Conservation (phyloP, 2,888 invertebrate species). For the Mythimna impura region DNA sequence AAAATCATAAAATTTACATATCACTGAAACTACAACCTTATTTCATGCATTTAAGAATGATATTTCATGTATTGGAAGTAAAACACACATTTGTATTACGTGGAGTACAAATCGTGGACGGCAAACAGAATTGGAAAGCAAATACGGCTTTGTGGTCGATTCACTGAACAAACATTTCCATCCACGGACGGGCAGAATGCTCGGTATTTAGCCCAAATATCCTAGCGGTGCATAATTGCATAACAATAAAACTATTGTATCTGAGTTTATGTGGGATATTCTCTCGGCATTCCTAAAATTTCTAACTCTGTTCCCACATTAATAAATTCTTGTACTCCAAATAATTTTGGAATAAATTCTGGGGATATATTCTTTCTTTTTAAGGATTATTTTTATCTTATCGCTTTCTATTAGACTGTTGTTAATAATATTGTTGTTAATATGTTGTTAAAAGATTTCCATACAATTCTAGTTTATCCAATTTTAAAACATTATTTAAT, state of each 20-base stretch:
- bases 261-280: slow-evolving; percentile 54
- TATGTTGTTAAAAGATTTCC: neutral
- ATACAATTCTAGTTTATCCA: neutral
- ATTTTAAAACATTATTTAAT: neutral
- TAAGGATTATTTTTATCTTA: slow-evolving; percentile 8
- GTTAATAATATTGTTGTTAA: neutral
- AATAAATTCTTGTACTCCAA: slow-evolving; percentile 48
- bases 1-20: slow-evolving; percentile 39
- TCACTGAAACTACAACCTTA: slow-evolving; percentile 44
- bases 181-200: slow-evolving; percentile 48
- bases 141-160: slow-evolving; percentile 67
- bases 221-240: slow-evolving; percentile 54
- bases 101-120: slow-evolving; percentile 49
- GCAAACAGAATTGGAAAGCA: slow-evolving; percentile 64
- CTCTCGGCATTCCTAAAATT: slow-evolving; percentile 52
- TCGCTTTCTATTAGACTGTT: neutral
- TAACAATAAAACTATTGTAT: slow-evolving; percentile 66
- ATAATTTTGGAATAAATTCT: slow-evolving; percentile 17
- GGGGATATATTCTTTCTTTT: slow-evolving; percentile 14
- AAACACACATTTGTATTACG: slow-evolving; percentile 36
- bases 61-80: slow-evolving; percentile 10
- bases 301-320: slow-evolving; percentile 61
- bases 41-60: slow-evolving; percentile 29
- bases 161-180: slow-evolving; percentile 69
- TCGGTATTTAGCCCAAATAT: slow-evolving; percentile 65